Evolutionary conservation across 2,888 invertebrate species (phyloP).

Genomic region (Heliconius hortense): DNA sequence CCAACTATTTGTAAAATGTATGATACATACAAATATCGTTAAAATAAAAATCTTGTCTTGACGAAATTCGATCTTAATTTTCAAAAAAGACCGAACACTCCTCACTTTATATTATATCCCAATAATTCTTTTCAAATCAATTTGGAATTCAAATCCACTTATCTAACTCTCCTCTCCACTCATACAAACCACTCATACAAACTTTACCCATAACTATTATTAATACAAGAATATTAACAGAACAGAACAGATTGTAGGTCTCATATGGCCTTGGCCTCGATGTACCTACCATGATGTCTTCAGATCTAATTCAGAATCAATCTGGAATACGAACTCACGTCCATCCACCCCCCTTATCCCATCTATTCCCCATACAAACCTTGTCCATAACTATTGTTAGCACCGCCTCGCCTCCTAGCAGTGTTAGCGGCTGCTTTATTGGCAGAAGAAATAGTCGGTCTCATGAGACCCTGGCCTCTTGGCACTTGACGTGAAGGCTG

Average conservation of each 20-base stretch:
- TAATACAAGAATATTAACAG: too few relatives aligned
- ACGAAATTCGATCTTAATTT: too few relatives aligned
- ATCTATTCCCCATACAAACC: constrained; percentile 65
- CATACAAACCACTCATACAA: background rate
- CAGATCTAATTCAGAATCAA: background rate
- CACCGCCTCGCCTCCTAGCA: constrained; percentile 78
- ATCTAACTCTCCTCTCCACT: too few relatives aligned
- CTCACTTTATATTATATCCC: too few relatives aligned
- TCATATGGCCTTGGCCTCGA: background rate
- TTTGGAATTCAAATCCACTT: too few relatives aligned
- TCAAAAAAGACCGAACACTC: too few relatives aligned
- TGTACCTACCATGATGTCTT: background rate
- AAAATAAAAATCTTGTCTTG: too few relatives aligned
- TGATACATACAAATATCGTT: too few relatives aligned
- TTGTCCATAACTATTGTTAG: constrained; percentile 85
- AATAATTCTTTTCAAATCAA: too few relatives aligned
- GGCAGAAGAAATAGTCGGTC: constrained; percentile 91
- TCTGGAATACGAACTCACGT: background rate
- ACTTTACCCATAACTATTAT: background rate
- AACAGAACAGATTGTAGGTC: too few relatives aligned
- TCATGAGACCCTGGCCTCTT: constrained; percentile 83
- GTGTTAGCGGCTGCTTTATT: constrained; percentile 85
- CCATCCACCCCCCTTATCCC: background rate
- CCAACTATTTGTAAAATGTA: too few relatives aligned
- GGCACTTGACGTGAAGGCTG: constrained; percentile 65